Percentiles rank a stretch among this genome's conserved stretches.
These are phyloP conservation scores for Barbus barbus DNA, from an alignment of 2,113 vertebrate genomes.

Conservation along the genomic window DNA sequence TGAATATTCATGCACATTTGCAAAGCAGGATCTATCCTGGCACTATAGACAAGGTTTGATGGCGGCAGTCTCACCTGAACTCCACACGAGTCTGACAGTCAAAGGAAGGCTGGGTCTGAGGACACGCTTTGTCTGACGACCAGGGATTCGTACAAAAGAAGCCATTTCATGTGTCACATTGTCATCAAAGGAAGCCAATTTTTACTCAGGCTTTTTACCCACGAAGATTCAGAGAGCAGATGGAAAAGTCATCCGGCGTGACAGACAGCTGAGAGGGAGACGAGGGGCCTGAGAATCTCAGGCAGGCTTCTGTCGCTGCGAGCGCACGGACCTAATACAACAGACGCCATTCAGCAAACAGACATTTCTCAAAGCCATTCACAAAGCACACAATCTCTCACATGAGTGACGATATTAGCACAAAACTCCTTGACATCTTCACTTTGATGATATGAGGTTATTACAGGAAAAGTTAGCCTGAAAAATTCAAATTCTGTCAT, in stretches of 20 bases:
- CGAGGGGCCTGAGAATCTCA: neutral
- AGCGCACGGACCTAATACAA: neutral
- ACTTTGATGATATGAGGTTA: neutral
- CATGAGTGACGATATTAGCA: neutral
- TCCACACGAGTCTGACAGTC: neutral
- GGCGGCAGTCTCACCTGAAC: neutral
- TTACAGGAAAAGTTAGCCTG: neutral
- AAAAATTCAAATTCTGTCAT: neutral
- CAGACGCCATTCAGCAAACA: neutral
- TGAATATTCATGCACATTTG: slow-evolving; percentile 16
- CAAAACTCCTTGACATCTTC: neutral
- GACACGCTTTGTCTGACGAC: too few relatives aligned
- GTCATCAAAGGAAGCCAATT: slow-evolving; percentile 42
- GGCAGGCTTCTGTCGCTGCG: slow-evolving; percentile 14
- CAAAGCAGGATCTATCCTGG: slow-evolving; percentile 10
- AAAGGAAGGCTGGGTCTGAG: neutral
- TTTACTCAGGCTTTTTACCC: slow-evolving; percentile 5
- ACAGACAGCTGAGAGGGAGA: slow-evolving; percentile 45
- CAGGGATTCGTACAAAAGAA: too few relatives aligned
- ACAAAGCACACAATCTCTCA: slow-evolving; percentile 29
- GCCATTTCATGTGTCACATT: slow-evolving; percentile 53
- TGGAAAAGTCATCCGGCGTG: slow-evolving; percentile 46
- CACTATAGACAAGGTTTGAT: neutral
- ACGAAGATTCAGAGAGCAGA: slow-evolving; percentile 15
- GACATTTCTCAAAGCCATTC: slow-evolving; percentile 22